A percentile compares a stretch with the other conserved stretches of the same genome.
These are phyloP conservation scores for Eulemur macaco DNA, from an alignment of 2,113 vertebrate species.

Conservation along the genomic window DNA sequence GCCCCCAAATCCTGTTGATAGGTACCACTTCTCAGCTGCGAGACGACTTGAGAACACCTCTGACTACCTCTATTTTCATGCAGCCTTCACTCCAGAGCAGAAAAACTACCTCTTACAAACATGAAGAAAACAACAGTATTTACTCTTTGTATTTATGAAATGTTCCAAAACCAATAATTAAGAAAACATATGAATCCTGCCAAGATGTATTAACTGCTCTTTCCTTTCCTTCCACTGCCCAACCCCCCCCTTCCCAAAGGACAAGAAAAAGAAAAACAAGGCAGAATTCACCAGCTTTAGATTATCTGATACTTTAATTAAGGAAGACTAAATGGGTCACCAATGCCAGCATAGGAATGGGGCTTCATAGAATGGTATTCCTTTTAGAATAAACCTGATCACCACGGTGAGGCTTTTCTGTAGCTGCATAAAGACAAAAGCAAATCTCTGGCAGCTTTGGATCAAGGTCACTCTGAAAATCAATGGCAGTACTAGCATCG, in stretches of 20 bases:
- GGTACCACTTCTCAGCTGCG: not conserved
- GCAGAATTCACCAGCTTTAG: not conserved
- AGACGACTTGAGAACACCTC: not conserved
- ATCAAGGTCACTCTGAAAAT: conserved; percentile 51
- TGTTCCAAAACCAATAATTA: conserved; percentile 26
- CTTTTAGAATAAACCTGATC: not conserved
- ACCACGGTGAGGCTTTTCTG: not conserved
- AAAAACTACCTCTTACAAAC: not conserved
- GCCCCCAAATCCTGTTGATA: too few relatives aligned
- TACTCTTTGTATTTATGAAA: not conserved
- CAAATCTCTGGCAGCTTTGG: not conserved
- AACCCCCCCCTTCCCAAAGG: not conserved
- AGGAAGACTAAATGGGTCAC: conserved; percentile 33
- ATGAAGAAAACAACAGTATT: not conserved
- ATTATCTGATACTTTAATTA: conserved; percentile 26
- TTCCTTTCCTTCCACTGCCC: not conserved
- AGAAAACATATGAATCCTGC: not conserved
- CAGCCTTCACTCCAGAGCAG: not conserved
- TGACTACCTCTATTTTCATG: not conserved
- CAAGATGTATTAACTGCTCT: not conserved
- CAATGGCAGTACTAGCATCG: not conserved
- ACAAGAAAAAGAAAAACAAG: not conserved
- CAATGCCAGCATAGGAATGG: not conserved
- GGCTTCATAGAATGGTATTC: not conserved
- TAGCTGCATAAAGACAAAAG: conserved; percentile 34